Base-by-base conservation (phyloP, 1,140 invertebrate genomes). In the Tetragonula clypearis region DNA sequence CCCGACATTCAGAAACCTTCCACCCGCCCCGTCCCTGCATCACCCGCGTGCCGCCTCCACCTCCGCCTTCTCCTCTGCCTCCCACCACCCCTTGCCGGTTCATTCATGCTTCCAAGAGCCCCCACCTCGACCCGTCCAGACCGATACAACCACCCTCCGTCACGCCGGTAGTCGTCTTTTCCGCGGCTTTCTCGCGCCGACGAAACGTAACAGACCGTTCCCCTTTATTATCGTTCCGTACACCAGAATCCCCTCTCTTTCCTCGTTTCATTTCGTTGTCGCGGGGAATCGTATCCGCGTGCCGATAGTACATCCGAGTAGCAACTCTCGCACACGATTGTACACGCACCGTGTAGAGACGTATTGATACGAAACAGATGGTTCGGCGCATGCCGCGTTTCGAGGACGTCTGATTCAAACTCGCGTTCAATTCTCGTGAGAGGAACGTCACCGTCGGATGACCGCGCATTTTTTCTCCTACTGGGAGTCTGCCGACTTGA, bases 1-100 rank as follows among this genome's bases (percentile, higher is more conserved):
- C 94, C 94, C 94, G 93, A 95, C 94, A 95, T 95, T 95, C 94
- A 94, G 92, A 92, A 91, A 88, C 88, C 91, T 91, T 92, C 89
- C 88, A 49, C 90, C 78, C 76, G 66, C 82, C 73, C n/a, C n/a
- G 17, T 78, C 77, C 41, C 88, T 82, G 77, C 86, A 85, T 77
- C 85, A 35, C 73, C 82, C 81, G 88, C 81, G 82, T 88, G 79
- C 87, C 83, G 81, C 89, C 87, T 30, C 82, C 84, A 66, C 77
- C 74, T 84, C 71, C 81, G 49, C 75, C 77, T 72, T 65, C 71
- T 35, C 78, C 77, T 81, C 77, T 56, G n/a, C 26, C 82, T 76
- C 77, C 26, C 49, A 53, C 71, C 71, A 53, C n/a, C 73, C 72
- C 41, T 41, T 23, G 80, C 77, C 86, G 77, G 87, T 94, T 94